phyloP scores from a whole-genome alignment of 2,113 vertebrate genomes.

The Circaetus gallicus region DNA sequence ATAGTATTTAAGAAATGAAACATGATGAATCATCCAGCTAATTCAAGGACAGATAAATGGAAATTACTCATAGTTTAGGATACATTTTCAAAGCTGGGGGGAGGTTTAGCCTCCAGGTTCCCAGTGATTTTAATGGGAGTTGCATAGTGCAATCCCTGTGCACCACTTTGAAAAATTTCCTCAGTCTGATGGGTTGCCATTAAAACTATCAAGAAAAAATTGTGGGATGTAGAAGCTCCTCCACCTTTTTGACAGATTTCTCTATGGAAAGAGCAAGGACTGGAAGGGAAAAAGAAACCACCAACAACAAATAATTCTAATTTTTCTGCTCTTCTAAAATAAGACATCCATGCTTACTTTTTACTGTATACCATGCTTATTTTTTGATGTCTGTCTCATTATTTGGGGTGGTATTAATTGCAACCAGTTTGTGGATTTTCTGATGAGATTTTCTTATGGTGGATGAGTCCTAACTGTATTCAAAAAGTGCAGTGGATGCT shows the following conservation, averaged over 20 bases:
- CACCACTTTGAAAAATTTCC: background rate
- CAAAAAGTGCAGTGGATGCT: background rate
- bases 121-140: background rate
- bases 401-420: background rate
- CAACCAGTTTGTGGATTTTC: background rate
- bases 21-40: background rate
- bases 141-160: background rate
- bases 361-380: background rate
- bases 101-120: background rate
- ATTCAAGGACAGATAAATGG: constrained; percentile 1
- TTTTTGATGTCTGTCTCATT: background rate
- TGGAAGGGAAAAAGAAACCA: background rate
- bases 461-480: background rate
- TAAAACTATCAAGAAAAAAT: background rate
- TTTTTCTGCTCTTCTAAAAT: background rate
- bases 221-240: background rate
- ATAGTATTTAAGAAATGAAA: background rate
- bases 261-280: background rate
- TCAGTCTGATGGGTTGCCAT: background rate
- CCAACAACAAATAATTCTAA: background rate
- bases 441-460: background rate
- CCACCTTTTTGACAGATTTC: background rate
- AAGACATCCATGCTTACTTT: background rate
- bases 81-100: background rate
- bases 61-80: background rate